Evolutionary conservation across 1,140 invertebrate species (phyloP).

Genomic region (Harpegnathos saltator): DNA sequence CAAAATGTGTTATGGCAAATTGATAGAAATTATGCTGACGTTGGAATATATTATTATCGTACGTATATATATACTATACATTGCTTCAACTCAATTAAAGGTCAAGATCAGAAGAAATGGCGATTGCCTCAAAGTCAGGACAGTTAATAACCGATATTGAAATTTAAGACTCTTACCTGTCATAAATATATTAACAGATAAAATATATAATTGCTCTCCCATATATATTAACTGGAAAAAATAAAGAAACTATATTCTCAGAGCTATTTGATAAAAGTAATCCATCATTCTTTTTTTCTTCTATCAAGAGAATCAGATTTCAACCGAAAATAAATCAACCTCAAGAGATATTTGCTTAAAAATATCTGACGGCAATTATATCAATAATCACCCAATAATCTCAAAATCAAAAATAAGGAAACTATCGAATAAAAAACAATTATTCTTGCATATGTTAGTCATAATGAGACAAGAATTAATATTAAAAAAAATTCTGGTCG

Average conservation of each 20-base stretch:
- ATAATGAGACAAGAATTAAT: not conserved
- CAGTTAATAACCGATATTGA: conserved; percentile 10
- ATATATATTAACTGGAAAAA: not conserved
- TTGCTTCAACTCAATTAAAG: not conserved
- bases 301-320: conserved; percentile 1
- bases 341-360: conserved; percentile 1
- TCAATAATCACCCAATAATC: not conserved
- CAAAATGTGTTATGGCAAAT: not conserved
- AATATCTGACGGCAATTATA: not conserved
- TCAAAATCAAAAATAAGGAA: no score
- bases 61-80: not conserved
- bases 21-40: not conserved
- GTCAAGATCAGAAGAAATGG: not conserved
- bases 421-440: not conserved
- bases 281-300: not conserved
- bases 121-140: conserved; percentile 14
- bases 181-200: no score
- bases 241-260: not conserved
- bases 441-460: not conserved
- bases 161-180: not conserved
- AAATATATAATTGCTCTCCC: no score
- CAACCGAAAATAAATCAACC: not conserved
- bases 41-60: not conserved
- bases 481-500: not conserved
- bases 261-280: not conserved